Evolutionary conservation across 2,888 invertebrate genomes (phyloP).

Genomic region (Calliscelio sp.): DNA sequence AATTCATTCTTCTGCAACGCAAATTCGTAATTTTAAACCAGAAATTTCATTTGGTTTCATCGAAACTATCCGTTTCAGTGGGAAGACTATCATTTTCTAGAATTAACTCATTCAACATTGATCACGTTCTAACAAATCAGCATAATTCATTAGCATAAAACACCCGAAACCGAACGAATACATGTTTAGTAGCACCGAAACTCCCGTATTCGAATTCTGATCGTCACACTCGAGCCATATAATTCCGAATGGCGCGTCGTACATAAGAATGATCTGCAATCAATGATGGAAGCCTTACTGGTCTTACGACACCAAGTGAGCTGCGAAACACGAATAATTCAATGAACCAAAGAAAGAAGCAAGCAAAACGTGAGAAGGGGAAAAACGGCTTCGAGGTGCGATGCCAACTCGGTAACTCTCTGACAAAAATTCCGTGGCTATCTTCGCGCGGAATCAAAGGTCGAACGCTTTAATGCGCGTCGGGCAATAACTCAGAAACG

Average conservation of each 20-base stretch:
- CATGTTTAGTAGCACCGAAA: slow-evolving; percentile 6
- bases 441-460: slow-evolving; percentile 33
- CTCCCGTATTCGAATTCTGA: slow-evolving; percentile 15
- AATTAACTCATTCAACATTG: not conserved
- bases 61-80: no score
- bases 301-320: slow-evolving; percentile 19
- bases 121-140: not conserved
- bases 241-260: slow-evolving; percentile 11
- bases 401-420: not conserved
- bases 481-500: slow-evolving; percentile 46
- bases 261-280: slow-evolving; percentile 46
- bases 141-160: slow-evolving; percentile 39
- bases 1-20: slow-evolving; percentile 4
- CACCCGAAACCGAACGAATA: slow-evolving; percentile 6
- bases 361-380: not conserved
- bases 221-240: not conserved
- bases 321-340: slow-evolving; percentile 16
- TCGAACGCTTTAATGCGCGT: slow-evolving; percentile 14
- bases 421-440: not conserved
- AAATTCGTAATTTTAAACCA: slow-evolving; percentile 11
- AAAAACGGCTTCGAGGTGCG: not conserved
- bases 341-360: not conserved
- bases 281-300: slow-evolving; percentile 42
- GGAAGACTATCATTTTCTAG: no score
- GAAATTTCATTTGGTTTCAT: no score